Percentiles rank a stretch among this genome's conserved stretches.
phyloP scores from a whole-genome alignment of 2,113 vertebrate species.

The Cottus gobio region DNA sequence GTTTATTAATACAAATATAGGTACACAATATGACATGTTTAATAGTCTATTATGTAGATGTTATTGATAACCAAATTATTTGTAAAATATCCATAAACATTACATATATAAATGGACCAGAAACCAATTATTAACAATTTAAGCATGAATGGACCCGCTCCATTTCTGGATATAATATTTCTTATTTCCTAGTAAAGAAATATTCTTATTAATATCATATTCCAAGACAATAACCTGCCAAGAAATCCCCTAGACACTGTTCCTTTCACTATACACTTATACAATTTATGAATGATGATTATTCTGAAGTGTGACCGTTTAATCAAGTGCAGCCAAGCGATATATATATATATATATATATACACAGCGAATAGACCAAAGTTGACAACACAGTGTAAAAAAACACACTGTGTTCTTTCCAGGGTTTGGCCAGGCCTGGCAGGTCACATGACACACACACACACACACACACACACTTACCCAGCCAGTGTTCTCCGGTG shows the following conservation, averaged over 20 bases:
- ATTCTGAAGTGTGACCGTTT: background rate
- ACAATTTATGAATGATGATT: too few species aligned
- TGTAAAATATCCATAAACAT: background rate
- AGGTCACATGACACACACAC: background rate
- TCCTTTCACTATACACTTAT: too few species aligned
- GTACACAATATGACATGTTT: too few species aligned
- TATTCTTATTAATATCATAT: background rate
- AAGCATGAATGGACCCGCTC: too few species aligned
- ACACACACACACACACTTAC: constrained; percentile 76
- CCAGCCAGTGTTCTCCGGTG: constrained; percentile 96
- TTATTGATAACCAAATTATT: background rate
- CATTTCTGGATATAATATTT: background rate
- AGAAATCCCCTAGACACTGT: too few species aligned
- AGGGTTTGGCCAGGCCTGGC: constrained; percentile 3
- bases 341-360: background rate
- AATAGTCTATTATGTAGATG: background rate
- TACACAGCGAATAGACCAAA: background rate
- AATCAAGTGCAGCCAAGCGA: background rate
- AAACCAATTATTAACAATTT: too few species aligned
- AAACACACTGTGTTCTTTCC: background rate
- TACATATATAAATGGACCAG: too few species aligned
- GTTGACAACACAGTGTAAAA: too few species aligned
- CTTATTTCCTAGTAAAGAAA: too few species aligned
- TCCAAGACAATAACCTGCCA: too few species aligned
- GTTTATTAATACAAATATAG: too few species aligned